phyloP scores from a whole-genome alignment of 2,797 vertebrate species.

The Micropoecilia bifurca region DNA sequence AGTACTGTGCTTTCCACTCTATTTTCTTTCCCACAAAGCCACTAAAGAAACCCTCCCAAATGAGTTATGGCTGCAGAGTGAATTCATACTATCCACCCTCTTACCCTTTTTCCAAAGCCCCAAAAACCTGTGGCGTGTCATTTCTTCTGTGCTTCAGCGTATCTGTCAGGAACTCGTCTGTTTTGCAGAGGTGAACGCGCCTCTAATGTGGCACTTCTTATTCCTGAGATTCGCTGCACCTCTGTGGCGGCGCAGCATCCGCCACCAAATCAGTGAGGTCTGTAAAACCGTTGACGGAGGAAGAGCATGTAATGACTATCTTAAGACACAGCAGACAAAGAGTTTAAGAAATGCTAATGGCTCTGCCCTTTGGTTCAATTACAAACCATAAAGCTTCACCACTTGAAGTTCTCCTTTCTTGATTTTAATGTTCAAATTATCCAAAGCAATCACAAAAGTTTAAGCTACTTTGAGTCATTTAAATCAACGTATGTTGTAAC shows the following conservation, averaged over 20 bases:
- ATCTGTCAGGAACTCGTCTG: constrained; percentile 45
- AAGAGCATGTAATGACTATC: constrained; percentile 48
- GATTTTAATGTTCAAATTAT: constrained; percentile 6
- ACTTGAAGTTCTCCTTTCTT: background rate
- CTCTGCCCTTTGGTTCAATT: constrained; percentile 1
- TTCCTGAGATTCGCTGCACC: constrained; percentile 32
- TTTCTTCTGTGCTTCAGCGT: constrained; percentile 53
- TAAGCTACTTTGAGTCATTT: background rate
- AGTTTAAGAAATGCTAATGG: constrained; percentile 1
- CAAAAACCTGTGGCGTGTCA: constrained; percentile 29
- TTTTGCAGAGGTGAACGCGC: constrained; percentile 56
- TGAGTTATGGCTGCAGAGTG: constrained; percentile 43
- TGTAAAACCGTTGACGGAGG: constrained; percentile 49
- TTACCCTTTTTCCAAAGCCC: constrained; percentile 28
- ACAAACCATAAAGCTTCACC: background rate
- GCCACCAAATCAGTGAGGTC: constrained; percentile 53
- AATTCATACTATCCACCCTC: constrained; percentile 58
- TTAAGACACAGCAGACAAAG: constrained; percentile 10
- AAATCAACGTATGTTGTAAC: background rate
- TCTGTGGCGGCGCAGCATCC: constrained; percentile 35
- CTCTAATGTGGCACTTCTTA: constrained; percentile 55
- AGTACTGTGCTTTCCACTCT: background rate
- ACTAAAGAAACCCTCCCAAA: constrained; percentile 29
- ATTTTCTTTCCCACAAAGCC: background rate
- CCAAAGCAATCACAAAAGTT: background rate